A percentile compares a stretch with the other conserved stretches of the same genome.
phyloP scores from a whole-genome alignment of 1,140 invertebrate species.

The Aphelinus certus region DNA sequence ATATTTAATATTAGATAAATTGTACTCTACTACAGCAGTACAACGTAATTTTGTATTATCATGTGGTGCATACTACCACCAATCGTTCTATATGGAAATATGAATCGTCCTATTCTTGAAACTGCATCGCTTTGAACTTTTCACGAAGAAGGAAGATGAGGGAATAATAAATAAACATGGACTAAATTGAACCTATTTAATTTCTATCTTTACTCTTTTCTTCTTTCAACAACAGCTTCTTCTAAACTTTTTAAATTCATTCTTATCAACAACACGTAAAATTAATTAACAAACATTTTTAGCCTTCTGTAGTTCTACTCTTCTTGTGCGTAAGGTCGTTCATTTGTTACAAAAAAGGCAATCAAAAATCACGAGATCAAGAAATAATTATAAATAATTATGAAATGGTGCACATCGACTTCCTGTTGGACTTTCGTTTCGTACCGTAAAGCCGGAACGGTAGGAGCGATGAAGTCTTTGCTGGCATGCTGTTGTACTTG shows the following conservation, averaged over 20 bases:
- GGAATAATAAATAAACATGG: too few relatives aligned
- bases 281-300: conserved; percentile 23
- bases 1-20: too few relatives aligned
- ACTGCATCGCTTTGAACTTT: too few relatives aligned
- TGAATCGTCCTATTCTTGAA: too few relatives aligned
- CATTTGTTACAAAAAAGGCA: neutral
- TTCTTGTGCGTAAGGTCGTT: neutral
- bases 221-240: too few relatives aligned
- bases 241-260: neutral
- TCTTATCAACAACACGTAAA: conserved; percentile 8
- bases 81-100: too few relatives aligned
- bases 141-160: too few relatives aligned
- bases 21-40: too few relatives aligned
- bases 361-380: conserved; percentile 28
- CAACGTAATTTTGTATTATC: too few relatives aligned
- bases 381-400: conserved; percentile 19
- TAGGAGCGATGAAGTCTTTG: conserved; percentile 39
- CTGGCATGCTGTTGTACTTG: conserved; percentile 41
- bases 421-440: conserved; percentile 38
- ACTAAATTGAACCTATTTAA: too few relatives aligned
- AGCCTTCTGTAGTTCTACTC: neutral
- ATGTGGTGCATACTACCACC: too few relatives aligned
- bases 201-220: too few relatives aligned
- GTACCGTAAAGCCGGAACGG: conserved; percentile 36
- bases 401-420: conserved; percentile 38